Evolutionary conservation across 2,888 invertebrate species (phyloP).

Genomic region (Idaea aversata): DNA sequence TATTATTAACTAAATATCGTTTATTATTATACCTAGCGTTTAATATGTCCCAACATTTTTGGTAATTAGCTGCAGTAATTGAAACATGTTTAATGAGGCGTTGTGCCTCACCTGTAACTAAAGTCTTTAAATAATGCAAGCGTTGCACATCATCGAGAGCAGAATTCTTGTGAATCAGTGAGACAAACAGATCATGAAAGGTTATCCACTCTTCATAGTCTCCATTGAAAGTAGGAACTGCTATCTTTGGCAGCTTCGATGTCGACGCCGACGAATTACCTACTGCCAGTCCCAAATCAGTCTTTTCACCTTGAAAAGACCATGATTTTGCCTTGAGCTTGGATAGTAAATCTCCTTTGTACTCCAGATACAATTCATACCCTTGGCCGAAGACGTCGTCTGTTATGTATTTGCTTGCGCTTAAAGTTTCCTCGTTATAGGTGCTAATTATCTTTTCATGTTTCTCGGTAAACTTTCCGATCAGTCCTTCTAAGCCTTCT

Average conservation of each 20-base stretch:
- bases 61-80: constrained; percentile 10
- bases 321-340: too few species aligned
- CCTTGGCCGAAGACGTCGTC: too few species aligned
- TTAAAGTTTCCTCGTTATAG: too few species aligned
- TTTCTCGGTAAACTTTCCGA: too few species aligned
- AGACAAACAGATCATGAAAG: constrained; percentile 10
- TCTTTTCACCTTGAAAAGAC: too few species aligned
- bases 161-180: constrained; percentile 10
- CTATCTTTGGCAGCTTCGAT: constrained; percentile 4
- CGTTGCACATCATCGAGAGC: constrained; percentile 6
- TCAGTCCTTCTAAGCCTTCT: constrained; percentile 12
- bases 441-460: too few species aligned
- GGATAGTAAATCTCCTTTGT: too few species aligned
- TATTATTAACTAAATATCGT: background rate
- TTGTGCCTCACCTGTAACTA: constrained; percentile 8
- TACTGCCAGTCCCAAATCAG: too few species aligned
- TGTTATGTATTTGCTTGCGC: too few species aligned
- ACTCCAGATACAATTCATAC: too few species aligned
- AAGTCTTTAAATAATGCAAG: constrained; percentile 12
- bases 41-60: constrained; percentile 6
- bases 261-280: too few species aligned
- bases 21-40: constrained; percentile 6
- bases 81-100: constrained; percentile 7
- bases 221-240: constrained; percentile 9
- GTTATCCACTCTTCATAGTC: constrained; percentile 12